A percentile compares a stretch with the other conserved stretches of the same genome.
phyloP scores from a whole-genome alignment of 2,797 vertebrate genomes.

The Oreochromis mossambicus region DNA sequence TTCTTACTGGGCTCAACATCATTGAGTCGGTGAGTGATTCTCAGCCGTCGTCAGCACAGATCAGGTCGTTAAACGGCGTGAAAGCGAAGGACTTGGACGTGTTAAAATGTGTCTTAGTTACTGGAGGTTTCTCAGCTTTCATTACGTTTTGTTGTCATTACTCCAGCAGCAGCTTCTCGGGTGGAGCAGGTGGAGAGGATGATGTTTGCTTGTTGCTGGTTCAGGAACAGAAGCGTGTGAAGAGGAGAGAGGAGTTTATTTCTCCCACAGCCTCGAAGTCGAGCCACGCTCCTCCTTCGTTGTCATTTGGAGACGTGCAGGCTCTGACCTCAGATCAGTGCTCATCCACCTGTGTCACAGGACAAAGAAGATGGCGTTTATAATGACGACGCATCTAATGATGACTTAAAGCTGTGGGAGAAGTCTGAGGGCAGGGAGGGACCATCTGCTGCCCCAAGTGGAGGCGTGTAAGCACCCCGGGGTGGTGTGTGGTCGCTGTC shows the following conservation, averaged over 20 bases:
- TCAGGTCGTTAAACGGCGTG: not conserved
- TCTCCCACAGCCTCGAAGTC: not conserved
- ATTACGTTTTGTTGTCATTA: not conserved
- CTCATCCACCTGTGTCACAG: not conserved
- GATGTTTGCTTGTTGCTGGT: not conserved
- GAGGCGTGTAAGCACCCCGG: fast-evolving
- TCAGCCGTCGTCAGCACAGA: not conserved
- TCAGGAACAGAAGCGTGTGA: not conserved
- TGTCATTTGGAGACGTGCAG: fast-evolving
- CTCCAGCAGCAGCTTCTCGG: not conserved
- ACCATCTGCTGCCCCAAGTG: too few relatives aligned
- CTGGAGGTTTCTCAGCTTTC: not conserved
- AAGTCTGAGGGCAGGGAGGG: too few relatives aligned
- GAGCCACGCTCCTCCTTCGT: not conserved
- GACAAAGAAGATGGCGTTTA: not conserved
- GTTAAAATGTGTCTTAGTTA: not conserved
- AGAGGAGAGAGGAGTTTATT: not conserved
- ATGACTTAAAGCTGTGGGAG: too few relatives aligned
- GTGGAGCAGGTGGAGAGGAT: not conserved
- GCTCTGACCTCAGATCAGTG: not conserved
- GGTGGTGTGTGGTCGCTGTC: not conserved
- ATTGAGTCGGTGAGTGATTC: not conserved
- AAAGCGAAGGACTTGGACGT: not conserved
- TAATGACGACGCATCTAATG: not conserved
- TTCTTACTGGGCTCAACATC: fast-evolving